phyloP scores from a whole-genome alignment of 2,113 vertebrate species.

The Hymenochirus boettgeri region DNA sequence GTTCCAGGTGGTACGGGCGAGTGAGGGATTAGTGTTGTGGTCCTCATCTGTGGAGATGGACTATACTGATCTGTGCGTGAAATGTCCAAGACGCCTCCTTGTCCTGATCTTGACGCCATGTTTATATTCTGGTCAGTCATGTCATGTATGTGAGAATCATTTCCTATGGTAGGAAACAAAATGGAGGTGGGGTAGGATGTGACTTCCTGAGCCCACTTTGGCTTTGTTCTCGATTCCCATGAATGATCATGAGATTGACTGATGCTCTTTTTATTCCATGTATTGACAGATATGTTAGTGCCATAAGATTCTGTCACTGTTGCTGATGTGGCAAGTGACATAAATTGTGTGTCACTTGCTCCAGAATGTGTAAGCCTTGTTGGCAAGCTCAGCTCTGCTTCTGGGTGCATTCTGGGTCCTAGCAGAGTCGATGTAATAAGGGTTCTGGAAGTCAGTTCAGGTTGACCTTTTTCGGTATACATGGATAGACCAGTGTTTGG shows the following conservation, averaged over 20 bases:
- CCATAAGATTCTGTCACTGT: neutral
- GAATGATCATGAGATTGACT: neutral
- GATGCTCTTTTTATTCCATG: neutral
- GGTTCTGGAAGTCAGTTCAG: no score
- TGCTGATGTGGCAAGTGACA: neutral
- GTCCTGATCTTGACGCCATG: neutral
- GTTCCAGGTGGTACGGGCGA: slow-evolving; percentile 14
- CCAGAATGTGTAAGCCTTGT: neutral
- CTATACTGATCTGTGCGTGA: neutral
- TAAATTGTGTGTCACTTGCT: neutral
- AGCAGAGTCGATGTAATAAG: no score
- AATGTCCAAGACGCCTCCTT: neutral
- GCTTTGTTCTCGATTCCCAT: slow-evolving; percentile 1
- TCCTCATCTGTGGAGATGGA: neutral
- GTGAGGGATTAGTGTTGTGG: slow-evolving; percentile 12
- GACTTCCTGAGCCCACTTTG: no score
- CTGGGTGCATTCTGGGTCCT: no score
- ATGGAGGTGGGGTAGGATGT: neutral
- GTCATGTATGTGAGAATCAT: neutral
- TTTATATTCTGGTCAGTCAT: neutral
- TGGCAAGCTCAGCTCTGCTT: neutral
- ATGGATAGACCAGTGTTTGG: no score
- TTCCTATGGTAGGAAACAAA: neutral
- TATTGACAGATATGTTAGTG: neutral
- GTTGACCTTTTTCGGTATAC: no score